Evolutionary conservation across 1,140 invertebrate species (phyloP).

Genomic region (Aphaenogaster rudis): DNA sequence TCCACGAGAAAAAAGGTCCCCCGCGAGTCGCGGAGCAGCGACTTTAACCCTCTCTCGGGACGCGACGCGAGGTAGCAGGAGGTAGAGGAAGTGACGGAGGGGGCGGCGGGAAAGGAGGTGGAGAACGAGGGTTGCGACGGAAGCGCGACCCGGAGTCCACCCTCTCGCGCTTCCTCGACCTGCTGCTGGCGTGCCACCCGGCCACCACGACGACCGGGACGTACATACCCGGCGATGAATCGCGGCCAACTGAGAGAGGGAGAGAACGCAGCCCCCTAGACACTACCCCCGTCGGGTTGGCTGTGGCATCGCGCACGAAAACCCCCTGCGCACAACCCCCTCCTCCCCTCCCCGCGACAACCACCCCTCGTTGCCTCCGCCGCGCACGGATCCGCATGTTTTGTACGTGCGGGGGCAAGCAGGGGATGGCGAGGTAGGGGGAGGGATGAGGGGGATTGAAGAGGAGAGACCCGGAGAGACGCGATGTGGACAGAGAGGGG

Average conservation of each 20-base stretch:
- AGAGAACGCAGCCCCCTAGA: slow-evolving; percentile 79
- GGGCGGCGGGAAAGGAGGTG: background rate
- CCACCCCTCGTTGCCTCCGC: background rate
- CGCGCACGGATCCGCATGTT: slow-evolving; percentile 25
- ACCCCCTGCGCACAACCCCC: slow-evolving; percentile 82
- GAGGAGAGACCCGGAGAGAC: slow-evolving; percentile 21
- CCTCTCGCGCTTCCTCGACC: slow-evolving; percentile 68
- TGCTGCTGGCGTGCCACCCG: slow-evolving; percentile 70
- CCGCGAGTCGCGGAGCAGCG: background rate
- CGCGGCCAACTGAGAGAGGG: slow-evolving; percentile 85
- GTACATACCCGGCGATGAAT: slow-evolving; percentile 83
- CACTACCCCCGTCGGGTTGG: slow-evolving; percentile 73
- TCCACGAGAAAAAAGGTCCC: background rate
- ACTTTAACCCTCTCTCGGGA: slow-evolving; percentile 22
- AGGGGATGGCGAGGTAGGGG: background rate
- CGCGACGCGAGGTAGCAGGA: background rate
- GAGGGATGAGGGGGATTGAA: background rate
- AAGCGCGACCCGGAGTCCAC: slow-evolving; percentile 18
- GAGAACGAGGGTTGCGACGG: slow-evolving; percentile 19
- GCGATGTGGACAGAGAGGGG: background rate
- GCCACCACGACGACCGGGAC: slow-evolving; percentile 65
- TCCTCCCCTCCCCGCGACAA: background rate
- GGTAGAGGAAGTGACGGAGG: background rate
- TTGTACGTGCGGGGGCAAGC: slow-evolving; percentile 18
- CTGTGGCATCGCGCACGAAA: slow-evolving; percentile 80